phyloP scores from a whole-genome alignment of 2,888 invertebrate species.

The Protonemura montana region DNA sequence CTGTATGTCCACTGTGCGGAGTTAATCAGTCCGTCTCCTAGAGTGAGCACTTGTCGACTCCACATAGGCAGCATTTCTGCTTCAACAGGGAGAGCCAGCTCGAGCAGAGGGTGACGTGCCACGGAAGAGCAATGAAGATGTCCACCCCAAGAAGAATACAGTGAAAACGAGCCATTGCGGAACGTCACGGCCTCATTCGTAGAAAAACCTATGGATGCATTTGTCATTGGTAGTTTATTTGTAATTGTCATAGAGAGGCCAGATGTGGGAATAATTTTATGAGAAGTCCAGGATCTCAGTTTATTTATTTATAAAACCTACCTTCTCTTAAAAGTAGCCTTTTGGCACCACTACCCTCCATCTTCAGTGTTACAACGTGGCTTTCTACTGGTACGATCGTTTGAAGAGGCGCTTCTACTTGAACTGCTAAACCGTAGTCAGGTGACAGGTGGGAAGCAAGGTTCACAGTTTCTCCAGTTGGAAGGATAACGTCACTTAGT shows the following conservation, averaged over 20 bases:
- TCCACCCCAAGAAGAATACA: conserved; percentile 78
- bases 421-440: conserved; percentile 78
- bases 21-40: conserved; percentile 78
- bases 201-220: conserved; percentile 69
- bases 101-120: conserved; percentile 81
- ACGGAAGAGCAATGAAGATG: conserved; percentile 78
- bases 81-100: conserved; percentile 85
- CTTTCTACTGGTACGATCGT: conserved; percentile 39
- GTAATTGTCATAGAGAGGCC: no score
- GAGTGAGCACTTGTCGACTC: conserved; percentile 81
- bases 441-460: conserved; percentile 80
- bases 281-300: not conserved
- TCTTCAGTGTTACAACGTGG: conserved; percentile 47
- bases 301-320: conserved; percentile 52
- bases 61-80: conserved; percentile 91
- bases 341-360: conserved; percentile 49
- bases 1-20: conserved; percentile 84
- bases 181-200: conserved; percentile 78
- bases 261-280: no score
- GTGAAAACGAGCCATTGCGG: conserved; percentile 80
- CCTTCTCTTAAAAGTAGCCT: conserved; percentile 71
- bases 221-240: no score
- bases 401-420: conserved; percentile 65
- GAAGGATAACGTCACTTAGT: conserved; percentile 83
- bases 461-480: conserved; percentile 88